Percentiles rank a stretch among this genome's conserved stretches.
Evolutionary conservation across 2,888 invertebrate species (phyloP).

Genomic region (Chloroclystis v-ata): DNA sequence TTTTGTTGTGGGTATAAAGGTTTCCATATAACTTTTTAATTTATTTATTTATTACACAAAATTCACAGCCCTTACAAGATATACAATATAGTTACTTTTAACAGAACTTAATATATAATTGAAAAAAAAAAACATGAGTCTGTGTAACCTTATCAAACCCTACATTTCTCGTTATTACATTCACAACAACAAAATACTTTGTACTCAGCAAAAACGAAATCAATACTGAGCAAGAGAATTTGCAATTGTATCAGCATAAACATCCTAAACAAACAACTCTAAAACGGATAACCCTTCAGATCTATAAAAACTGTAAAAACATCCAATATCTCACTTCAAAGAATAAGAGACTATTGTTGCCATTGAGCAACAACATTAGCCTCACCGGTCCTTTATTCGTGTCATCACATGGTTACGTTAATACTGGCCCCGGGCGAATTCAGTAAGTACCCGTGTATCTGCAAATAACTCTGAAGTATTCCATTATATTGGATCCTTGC

Average conservation of each 20-base stretch:
- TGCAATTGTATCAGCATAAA: neutral
- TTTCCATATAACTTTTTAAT: too few relatives aligned
- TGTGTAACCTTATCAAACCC: too few relatives aligned
- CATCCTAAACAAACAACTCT: neutral
- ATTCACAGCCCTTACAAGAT: too few relatives aligned
- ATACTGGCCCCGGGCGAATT: constrained; percentile 61
- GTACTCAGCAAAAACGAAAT: too few relatives aligned
- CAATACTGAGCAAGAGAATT: too few relatives aligned
- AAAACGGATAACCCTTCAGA: neutral
- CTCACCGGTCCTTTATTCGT: constrained; percentile 39
- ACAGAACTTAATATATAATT: too few relatives aligned
- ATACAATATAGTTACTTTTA: too few relatives aligned
- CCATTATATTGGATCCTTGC: constrained; percentile 76
- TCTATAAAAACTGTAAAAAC: constrained; percentile 1
- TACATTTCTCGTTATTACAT: too few relatives aligned
- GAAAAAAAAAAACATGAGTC: too few relatives aligned
- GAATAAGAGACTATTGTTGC: constrained; percentile 6
- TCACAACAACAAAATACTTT: too few relatives aligned
- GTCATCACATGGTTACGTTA: constrained; percentile 65
- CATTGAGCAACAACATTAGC: constrained; percentile 25
- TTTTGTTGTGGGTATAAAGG: too few relatives aligned
- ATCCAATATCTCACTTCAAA: constrained; percentile 5
- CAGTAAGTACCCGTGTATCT: constrained; percentile 67
- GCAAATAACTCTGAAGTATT: constrained; percentile 76
- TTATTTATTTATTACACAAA: too few relatives aligned